Percentiles rank a stretch among this genome's conserved stretches.
These are phyloP conservation scores for Sinocyclocheilus anshuiensis DNA, from an alignment of 2,113 vertebrate genomes.

Conservation along the genomic window DNA sequence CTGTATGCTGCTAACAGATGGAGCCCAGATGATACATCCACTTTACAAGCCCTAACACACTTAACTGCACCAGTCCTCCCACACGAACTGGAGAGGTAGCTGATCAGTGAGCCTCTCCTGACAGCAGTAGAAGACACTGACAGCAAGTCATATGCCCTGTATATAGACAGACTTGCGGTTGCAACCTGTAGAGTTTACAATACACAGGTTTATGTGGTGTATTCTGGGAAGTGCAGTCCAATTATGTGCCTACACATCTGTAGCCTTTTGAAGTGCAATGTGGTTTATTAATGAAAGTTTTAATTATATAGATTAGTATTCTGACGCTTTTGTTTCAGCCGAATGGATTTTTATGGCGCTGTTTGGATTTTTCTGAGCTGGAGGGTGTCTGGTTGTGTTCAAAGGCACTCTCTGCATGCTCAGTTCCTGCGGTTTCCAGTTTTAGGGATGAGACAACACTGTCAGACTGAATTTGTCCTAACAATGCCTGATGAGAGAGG, in stretches of 20 bases:
- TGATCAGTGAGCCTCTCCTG: conserved; percentile 1
- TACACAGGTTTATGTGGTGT: not conserved
- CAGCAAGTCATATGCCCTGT: not conserved
- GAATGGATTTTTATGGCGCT: conserved; percentile 53
- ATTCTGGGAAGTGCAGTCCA: conserved; percentile 14
- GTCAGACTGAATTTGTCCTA: conserved; percentile 54
- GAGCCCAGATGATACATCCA: conserved; percentile 64
- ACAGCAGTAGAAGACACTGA: not conserved
- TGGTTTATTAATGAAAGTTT: conserved; percentile 67
- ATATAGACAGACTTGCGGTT: not conserved
- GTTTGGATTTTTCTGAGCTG: conserved; percentile 12
- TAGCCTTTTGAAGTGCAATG: conserved; percentile 52
- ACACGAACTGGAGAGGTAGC: conserved; percentile 33
- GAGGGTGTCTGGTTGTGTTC: conserved; percentile 38
- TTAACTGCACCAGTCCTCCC: conserved; percentile 57
- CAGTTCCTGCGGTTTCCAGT: conserved; percentile 51
- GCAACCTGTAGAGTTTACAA: not conserved
- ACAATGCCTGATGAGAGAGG: conserved; percentile 43
- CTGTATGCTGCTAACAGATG: conserved; percentile 65
- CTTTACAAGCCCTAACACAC: conserved; percentile 63
- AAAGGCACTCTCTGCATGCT: conserved; percentile 47
- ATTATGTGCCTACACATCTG: conserved; percentile 45
- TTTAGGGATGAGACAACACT: conserved; percentile 50
- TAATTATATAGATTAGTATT: conserved; percentile 69
- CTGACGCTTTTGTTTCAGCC: conserved; percentile 63